Conservation (phyloP, 1,140 invertebrate genomes). For the Diachasma alloeum region DNA sequence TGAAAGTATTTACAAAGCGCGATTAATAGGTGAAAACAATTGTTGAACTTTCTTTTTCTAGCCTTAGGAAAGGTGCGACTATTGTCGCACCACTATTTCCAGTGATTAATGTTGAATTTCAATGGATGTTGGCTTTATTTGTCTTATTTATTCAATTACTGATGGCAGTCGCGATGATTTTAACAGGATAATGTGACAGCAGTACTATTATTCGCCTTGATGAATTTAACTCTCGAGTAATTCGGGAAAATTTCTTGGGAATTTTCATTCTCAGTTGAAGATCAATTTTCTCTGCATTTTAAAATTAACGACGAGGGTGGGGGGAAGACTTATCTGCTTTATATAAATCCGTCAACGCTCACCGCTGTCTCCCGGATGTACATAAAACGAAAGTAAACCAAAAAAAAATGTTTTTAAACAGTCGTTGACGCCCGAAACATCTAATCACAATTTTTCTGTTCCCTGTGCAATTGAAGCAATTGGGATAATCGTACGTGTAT, state of each 20-base stretch:
- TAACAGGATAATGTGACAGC: background rate
- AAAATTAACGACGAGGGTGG: background rate
- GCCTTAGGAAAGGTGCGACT: background rate
- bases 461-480: background rate
- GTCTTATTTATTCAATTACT: background rate
- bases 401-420: background rate
- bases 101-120: slow-evolving; percentile 1
- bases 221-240: background rate
- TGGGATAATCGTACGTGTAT: background rate
- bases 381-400: background rate
- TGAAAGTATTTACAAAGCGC: slow-evolving; percentile 8
- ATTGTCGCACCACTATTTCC: background rate
- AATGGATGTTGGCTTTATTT: slow-evolving; percentile 1
- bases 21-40: background rate
- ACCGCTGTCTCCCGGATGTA: background rate
- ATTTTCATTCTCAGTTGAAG: background rate
- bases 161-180: background rate
- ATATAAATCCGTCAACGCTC: background rate
- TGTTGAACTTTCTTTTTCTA: slow-evolving; percentile 1
- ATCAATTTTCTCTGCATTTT: background rate
- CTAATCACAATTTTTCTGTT: background rate
- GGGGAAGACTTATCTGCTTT: background rate
- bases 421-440: background rate
- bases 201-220: background rate
- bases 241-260: background rate